A percentile compares a stretch with the other conserved stretches of the same genome.
Conservation (phyloP, 2,797 vertebrate genomes). For the Tragopan temminckii region DNA sequence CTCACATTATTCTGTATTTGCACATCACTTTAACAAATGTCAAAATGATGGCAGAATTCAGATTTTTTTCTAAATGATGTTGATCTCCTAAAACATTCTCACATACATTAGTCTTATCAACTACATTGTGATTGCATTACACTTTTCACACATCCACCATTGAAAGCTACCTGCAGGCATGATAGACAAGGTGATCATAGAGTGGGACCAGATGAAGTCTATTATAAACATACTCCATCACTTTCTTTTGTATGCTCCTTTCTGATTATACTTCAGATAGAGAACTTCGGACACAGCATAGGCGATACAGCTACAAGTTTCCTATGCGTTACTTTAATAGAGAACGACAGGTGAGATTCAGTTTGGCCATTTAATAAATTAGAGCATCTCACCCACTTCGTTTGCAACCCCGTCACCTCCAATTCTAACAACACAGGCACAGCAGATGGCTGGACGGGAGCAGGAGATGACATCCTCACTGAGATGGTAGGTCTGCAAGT, state of each 20-base stretch:
- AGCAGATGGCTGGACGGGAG: background rate
- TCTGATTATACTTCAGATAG: background rate
- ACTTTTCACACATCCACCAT: background rate
- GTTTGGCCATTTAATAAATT: background rate
- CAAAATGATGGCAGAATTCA: background rate
- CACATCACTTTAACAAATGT: background rate
- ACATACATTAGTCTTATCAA: background rate
- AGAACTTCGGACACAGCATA: accelerated
- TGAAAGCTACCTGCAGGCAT: background rate
- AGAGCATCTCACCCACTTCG: background rate
- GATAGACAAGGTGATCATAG: background rate
- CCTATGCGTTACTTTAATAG: background rate
- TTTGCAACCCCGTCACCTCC: background rate
- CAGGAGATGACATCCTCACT: background rate
- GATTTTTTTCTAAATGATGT: background rate
- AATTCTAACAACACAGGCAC: background rate
- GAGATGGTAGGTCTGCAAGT: background rate
- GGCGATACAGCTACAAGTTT: accelerated
- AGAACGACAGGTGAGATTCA: background rate
- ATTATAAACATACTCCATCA: background rate
- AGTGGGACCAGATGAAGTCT: background rate
- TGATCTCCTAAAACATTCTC: background rate
- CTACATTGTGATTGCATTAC: background rate
- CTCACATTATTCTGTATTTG: background rate
- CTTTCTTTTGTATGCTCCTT: accelerated